A percentile compares a stretch with the other conserved stretches of the same genome.
These are phyloP conservation scores for Tetragnatha versicolor DNA, from an alignment of 1,140 invertebrate species.

Conservation along the genomic window DNA sequence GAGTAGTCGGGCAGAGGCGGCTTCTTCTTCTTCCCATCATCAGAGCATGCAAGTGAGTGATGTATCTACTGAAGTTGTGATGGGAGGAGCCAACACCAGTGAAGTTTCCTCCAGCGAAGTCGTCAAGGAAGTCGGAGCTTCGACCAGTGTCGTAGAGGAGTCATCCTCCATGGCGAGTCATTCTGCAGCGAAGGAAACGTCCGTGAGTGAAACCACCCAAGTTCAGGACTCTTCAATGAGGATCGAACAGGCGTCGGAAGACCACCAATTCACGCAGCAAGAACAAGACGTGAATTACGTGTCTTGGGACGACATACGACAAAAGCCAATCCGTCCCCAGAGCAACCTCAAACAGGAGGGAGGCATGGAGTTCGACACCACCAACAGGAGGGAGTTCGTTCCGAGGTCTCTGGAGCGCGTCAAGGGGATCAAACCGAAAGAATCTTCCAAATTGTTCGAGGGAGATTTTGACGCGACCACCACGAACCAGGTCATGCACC, in stretches of 20 bases:
- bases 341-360: slow-evolving; percentile 49
- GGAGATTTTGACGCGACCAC: slow-evolving; percentile 54
- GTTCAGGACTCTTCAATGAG: background rate
- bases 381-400: slow-evolving; percentile 41
- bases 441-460: slow-evolving; percentile 29
- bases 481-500: slow-evolving; percentile 46
- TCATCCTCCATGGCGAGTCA: too few relatives aligned
- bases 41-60: too few relatives aligned
- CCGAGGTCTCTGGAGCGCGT: slow-evolving; percentile 10
- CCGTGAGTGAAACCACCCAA: too few relatives aligned
- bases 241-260: background rate
- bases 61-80: too few relatives aligned
- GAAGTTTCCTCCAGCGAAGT: too few relatives aligned
- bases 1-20: too few relatives aligned
- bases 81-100: too few relatives aligned
- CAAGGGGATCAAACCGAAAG: slow-evolving; percentile 40
- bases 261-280: background rate
- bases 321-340: slow-evolving; percentile 29
- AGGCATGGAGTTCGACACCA: slow-evolving; percentile 53
- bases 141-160: background rate
- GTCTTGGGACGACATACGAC: slow-evolving; percentile 42
- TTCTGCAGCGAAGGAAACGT: too few relatives aligned
- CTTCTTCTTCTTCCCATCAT: too few relatives aligned
- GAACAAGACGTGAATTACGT: slow-evolving; percentile 1
- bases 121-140: too few relatives aligned